Percentiles rank a stretch among this genome's conserved stretches.
These are phyloP conservation scores for Stenodera caucasica DNA, from an alignment of 2,888 invertebrate species.

Conservation along the genomic window DNA sequence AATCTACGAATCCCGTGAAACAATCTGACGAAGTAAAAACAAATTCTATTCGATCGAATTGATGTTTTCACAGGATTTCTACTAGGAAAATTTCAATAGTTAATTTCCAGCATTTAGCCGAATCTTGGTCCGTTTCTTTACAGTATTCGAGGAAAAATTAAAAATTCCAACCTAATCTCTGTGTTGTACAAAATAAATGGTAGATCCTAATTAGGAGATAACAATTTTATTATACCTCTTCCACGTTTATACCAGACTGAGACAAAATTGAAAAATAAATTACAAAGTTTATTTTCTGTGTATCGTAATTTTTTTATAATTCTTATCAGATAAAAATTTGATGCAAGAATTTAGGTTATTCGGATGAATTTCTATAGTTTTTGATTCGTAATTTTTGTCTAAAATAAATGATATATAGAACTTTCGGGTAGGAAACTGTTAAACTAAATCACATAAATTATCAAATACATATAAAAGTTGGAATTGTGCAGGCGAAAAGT, in stretches of 20 bases:
- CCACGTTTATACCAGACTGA: conserved; percentile 34
- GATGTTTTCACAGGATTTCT: too few relatives aligned
- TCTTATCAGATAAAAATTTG: conserved; percentile 13
- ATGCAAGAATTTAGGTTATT: conserved; percentile 13
- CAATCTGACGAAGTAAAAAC: too few relatives aligned
- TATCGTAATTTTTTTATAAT: too few relatives aligned
- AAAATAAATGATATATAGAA: not conserved
- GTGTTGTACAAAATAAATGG: conserved; percentile 35
- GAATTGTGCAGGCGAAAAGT: not conserved
- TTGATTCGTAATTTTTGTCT: not conserved
- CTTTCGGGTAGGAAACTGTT: not conserved
- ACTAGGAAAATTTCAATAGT: too few relatives aligned
- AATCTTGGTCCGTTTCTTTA: not conserved
- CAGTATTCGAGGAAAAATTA: not conserved
- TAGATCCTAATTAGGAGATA: conserved; percentile 48
- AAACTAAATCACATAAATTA: not conserved
- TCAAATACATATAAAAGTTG: not conserved
- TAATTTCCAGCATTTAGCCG: too few relatives aligned
- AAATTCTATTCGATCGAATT: too few relatives aligned
- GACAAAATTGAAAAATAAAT: conserved; percentile 41
- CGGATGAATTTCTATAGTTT: not conserved
- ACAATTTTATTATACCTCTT: conserved; percentile 40
- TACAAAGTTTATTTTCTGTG: conserved; percentile 2
- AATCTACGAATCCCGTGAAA: too few relatives aligned
- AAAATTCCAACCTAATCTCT: conserved; percentile 32